These are phyloP conservation scores for Nothura maculosa DNA, from an alignment of 2,797 vertebrate species.

Conservation along the genomic window DNA sequence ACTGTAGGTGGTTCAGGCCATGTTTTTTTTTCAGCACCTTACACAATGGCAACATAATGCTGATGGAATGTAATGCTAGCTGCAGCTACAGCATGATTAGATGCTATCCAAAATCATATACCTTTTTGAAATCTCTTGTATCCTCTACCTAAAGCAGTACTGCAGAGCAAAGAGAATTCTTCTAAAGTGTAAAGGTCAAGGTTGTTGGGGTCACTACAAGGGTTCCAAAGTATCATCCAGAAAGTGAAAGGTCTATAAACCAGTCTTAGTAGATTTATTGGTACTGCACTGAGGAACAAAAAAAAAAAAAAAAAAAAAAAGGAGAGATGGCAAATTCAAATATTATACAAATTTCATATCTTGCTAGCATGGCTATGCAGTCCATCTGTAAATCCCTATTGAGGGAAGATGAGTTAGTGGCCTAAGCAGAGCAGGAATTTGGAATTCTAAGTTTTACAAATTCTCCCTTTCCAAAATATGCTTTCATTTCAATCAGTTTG, in stretches of 20 bases:
- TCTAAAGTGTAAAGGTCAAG: not conserved
- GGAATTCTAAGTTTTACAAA: conserved; percentile 39
- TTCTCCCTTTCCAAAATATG: conserved; percentile 36
- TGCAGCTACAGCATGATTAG: not conserved
- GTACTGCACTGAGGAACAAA: not conserved
- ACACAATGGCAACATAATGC: rapidly evolving
- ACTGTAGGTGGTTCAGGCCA: not conserved
- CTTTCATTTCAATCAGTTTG: conserved; percentile 36
- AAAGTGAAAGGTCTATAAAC: not conserved
- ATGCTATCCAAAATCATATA: not conserved
- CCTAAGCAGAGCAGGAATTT: conserved; percentile 14
- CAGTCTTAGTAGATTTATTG: not conserved
- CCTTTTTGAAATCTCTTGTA: not conserved
- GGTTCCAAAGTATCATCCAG: not conserved
- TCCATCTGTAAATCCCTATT: not conserved
- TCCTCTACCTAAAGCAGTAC: not conserved
- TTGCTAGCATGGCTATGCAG: not conserved
- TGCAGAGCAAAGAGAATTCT: not conserved
- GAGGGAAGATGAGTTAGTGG: not conserved
- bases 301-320: not conserved
- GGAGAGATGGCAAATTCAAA: not conserved
- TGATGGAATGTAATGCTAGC: not conserved
- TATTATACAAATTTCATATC: not conserved
- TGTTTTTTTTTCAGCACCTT: not conserved
- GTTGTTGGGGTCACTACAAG: not conserved